Evolutionary conservation across 2,888 invertebrate genomes (phyloP).

Genomic region (Spilosoma lubricipeda): DNA sequence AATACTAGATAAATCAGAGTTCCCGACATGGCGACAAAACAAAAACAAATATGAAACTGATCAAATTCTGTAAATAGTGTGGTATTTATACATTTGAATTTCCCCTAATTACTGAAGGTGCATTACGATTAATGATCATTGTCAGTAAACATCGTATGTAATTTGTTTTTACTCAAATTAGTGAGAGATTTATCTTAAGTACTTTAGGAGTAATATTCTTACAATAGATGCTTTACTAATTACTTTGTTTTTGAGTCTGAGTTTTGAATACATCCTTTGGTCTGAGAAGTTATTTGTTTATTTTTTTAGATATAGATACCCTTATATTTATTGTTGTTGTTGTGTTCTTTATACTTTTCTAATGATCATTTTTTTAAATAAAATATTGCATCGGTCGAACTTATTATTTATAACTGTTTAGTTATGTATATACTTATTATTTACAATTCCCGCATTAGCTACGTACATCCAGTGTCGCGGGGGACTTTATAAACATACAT

Average conservation of each 20-base stretch:
- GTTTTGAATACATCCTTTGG: background rate
- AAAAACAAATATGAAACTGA: background rate
- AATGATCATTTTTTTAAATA: too few species aligned
- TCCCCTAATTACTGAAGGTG: background rate
- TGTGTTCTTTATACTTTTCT: too few species aligned
- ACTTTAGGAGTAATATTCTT: background rate
- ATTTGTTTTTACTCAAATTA: background rate
- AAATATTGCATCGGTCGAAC: too few species aligned
- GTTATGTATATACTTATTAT: too few species aligned
- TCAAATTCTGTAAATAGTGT: background rate
- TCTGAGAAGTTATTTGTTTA: background rate
- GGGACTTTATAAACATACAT: too few species aligned
- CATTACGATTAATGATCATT: background rate
- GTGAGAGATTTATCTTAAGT: background rate
- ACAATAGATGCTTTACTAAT: background rate
- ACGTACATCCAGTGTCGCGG: too few species aligned
- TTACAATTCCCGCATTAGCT: too few species aligned
- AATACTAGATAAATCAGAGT: background rate
- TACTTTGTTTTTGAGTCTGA: background rate
- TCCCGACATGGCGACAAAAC: too few species aligned
- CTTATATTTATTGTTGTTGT: too few species aligned
- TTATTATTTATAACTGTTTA: too few species aligned
- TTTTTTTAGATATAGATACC: too few species aligned
- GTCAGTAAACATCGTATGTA: conserved; percentile 1
- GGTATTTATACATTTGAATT: conserved; percentile 10